Percentiles rank a stretch among this genome's conserved stretches.
phyloP scores from a whole-genome alignment of 2,888 invertebrate genomes.

The Crioceris asparagi region DNA sequence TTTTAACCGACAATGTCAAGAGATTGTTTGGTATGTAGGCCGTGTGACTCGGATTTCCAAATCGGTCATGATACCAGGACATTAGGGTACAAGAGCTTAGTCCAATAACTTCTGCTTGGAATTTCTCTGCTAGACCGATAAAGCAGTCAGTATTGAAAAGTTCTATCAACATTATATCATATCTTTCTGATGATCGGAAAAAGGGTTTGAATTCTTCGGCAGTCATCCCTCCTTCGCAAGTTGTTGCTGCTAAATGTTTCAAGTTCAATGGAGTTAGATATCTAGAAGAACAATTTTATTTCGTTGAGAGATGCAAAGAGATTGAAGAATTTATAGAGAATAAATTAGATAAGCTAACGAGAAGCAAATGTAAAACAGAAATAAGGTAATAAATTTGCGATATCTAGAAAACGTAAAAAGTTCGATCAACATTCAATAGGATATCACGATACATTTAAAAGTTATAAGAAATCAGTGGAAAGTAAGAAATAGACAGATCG shows the following conservation, averaged over 20 bases:
- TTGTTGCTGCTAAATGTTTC: constrained; percentile 5
- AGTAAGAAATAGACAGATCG: too few species aligned
- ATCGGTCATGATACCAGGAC: constrained; percentile 39
- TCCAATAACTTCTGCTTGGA: constrained; percentile 48
- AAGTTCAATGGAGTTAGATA: constrained; percentile 9
- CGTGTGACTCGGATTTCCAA: constrained; percentile 42
- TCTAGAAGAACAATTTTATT: too few species aligned
- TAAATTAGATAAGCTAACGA: too few species aligned
- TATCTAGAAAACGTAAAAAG: too few species aligned
- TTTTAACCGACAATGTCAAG: constrained; percentile 28
- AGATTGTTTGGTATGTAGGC: constrained; percentile 42
- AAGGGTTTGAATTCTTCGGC: constrained; percentile 34
- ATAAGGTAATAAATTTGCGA: too few species aligned
- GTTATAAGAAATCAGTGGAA: too few species aligned
- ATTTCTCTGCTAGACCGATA: constrained; percentile 49
- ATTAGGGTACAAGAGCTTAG: constrained; percentile 33
- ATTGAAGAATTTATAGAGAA: too few species aligned
- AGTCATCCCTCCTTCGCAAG: constrained; percentile 14
- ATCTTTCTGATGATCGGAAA: constrained; percentile 39
- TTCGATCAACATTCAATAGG: too few species aligned
- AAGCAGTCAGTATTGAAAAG: constrained; percentile 61
- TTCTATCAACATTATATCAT: constrained; percentile 56
- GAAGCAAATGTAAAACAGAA: too few species aligned
- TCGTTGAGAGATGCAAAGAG: too few species aligned
- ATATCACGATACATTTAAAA: too few species aligned